Evolutionary conservation across 2,888 invertebrate species (phyloP).

Genomic region (Harpalus rubripes): DNA sequence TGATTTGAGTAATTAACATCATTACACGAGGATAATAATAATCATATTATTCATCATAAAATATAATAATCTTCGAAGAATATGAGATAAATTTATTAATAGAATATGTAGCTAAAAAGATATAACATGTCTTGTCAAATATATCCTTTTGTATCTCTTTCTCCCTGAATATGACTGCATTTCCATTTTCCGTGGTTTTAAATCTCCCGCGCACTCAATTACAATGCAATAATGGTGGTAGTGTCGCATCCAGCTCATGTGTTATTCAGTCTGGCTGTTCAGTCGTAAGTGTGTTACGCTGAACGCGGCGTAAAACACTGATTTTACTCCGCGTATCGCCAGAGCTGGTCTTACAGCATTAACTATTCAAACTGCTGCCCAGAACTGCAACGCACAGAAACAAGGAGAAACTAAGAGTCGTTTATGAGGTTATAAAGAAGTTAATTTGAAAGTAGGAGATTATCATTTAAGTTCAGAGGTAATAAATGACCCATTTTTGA

Average conservation of each 20-base stretch:
- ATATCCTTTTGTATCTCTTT: not conserved
- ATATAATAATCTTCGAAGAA: no score
- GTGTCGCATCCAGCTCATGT: slow-evolving; percentile 52
- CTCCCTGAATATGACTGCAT: slow-evolving; percentile 1
- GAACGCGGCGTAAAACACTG: slow-evolving; percentile 55
- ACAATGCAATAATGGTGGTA: slow-evolving; percentile 44
- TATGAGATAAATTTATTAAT: not conserved
- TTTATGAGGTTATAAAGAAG: not conserved
- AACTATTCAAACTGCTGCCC: slow-evolving; percentile 53
- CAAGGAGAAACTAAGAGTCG: not conserved
- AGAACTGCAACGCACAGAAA: slow-evolving; percentile 1
- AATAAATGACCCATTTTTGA: no score
- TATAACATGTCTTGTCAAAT: not conserved
- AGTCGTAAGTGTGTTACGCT: slow-evolving; percentile 43
- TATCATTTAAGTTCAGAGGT: no score
- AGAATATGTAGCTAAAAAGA: not conserved
- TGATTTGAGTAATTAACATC: no score
- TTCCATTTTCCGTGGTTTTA: not conserved
- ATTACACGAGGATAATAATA: no score
- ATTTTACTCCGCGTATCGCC: slow-evolving; percentile 45
- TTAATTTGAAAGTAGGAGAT: not conserved
- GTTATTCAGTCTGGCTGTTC: slow-evolving; percentile 37
- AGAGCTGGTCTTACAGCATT: slow-evolving; percentile 45
- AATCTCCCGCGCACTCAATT: slow-evolving; percentile 7
- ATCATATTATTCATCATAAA: no score